These are phyloP conservation scores for Lateolabrax maculatus DNA, from an alignment of 2,797 vertebrate genomes.

Conservation along the genomic window DNA sequence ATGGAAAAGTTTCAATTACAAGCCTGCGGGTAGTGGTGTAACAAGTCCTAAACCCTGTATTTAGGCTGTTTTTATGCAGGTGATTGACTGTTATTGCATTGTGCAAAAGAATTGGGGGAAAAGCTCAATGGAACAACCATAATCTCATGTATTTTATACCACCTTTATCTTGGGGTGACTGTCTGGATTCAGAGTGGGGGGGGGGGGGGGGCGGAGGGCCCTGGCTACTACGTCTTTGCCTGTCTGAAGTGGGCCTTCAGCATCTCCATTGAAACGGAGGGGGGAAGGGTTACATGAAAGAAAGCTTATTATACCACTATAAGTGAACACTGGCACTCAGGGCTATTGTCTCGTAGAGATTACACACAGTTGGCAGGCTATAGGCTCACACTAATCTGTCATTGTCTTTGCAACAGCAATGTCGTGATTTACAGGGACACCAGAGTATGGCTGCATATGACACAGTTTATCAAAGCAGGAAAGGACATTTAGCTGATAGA, in stretches of 20 bases:
- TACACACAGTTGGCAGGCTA: constrained; percentile 46
- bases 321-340: constrained; percentile 66
- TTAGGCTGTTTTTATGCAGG: constrained; percentile 84
- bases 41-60: constrained; percentile 88
- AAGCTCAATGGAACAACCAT: constrained; percentile 84
- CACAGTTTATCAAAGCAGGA: constrained; percentile 21
- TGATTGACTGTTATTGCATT: constrained; percentile 86
- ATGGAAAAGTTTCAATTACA: constrained; percentile 91
- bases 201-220: constrained; percentile 42
- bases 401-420: constrained; percentile 55
- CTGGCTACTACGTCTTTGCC: constrained; percentile 46
- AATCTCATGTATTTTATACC: constrained; percentile 84
- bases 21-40: constrained; percentile 84
- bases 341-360: constrained; percentile 68
- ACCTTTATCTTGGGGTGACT: constrained; percentile 78
- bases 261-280: constrained; percentile 25
- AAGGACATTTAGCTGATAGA: constrained; percentile 22
- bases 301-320: constrained; percentile 63
- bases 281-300: constrained; percentile 76
- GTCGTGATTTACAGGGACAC: constrained; percentile 41
- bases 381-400: constrained; percentile 51
- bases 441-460: neutral
- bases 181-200: constrained; percentile 45
- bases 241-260: constrained; percentile 71
- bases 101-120: constrained; percentile 75